Conservation (phyloP, 2,888 invertebrate genomes). For the Osmoderma eremita region DNA sequence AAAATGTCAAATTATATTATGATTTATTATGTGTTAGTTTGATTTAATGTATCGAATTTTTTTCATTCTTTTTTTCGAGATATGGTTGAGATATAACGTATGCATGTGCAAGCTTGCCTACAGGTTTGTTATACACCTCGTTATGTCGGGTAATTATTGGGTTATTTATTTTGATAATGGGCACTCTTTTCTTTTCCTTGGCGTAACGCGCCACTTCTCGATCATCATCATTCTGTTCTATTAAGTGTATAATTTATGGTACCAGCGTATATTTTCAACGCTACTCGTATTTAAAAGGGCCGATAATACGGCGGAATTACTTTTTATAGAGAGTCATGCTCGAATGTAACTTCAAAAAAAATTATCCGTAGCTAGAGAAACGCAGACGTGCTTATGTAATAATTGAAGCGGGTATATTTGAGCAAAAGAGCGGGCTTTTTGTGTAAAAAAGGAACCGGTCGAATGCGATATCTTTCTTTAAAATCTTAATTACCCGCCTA, state of each 20-base stretch:
- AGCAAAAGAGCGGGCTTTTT: no score
- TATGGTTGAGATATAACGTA: neutral
- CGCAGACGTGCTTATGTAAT: no score
- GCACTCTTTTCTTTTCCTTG: constrained; percentile 22
- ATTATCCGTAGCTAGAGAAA: constrained; percentile 3
- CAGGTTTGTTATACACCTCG: constrained; percentile 30
- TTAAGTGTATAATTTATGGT: constrained; percentile 43
- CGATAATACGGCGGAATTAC: constrained; percentile 39
- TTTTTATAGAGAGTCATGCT: constrained; percentile 40
- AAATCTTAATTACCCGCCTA: no score
- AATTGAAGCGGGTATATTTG: no score
- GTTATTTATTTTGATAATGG: constrained; percentile 45
- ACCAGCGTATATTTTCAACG: constrained; percentile 39
- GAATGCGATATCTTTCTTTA: no score
- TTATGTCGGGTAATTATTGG: constrained; percentile 39
- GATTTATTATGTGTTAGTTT: constrained; percentile 40
- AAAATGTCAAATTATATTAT: constrained; percentile 40
- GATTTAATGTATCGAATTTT: constrained; percentile 38
- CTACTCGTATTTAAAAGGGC: constrained; percentile 41
- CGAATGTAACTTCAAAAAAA: constrained; percentile 24
- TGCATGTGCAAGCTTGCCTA: neutral
- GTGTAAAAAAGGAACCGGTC: no score
- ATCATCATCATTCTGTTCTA: constrained; percentile 40
- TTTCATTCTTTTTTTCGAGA: constrained; percentile 19
- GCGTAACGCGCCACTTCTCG: constrained; percentile 8